These are phyloP conservation scores for Cylloceria caligata DNA, from an alignment of 2,888 invertebrate genomes.

Conservation along the genomic window DNA sequence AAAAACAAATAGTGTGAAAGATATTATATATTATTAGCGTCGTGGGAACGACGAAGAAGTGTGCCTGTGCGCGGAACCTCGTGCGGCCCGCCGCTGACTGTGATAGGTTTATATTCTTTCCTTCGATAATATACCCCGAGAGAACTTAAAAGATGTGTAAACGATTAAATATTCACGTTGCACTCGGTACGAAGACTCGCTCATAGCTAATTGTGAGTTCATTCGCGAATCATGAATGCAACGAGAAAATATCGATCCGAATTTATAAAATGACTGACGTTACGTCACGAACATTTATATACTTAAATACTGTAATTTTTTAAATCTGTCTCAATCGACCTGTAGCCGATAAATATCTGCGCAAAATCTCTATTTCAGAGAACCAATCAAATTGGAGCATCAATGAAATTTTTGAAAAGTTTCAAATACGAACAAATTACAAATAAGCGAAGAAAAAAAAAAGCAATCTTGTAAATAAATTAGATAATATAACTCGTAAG, in stretches of 20 bases:
- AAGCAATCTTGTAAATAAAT: constrained; percentile 72
- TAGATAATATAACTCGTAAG: constrained; percentile 56
- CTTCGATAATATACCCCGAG: constrained; percentile 66
- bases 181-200: neutral
- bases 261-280: constrained; percentile 44
- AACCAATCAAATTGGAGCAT: constrained; percentile 79
- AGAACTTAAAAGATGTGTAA: constrained; percentile 32
- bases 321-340: constrained; percentile 20
- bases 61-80: constrained; percentile 65
- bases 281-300: constrained; percentile 53
- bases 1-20: constrained; percentile 14
- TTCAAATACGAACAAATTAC: constrained; percentile 66
- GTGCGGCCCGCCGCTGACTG: constrained; percentile 80
- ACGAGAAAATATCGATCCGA: constrained; percentile 19
- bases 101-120: constrained; percentile 81
- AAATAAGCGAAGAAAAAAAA: constrained; percentile 63
- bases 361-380: constrained; percentile 73
- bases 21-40: constrained; percentile 29
- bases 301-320: constrained; percentile 61
- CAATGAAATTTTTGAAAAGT: constrained; percentile 71
- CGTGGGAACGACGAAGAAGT: constrained; percentile 12
- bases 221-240: neutral
- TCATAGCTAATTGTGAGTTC: neutral
- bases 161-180: constrained; percentile 19
- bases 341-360: constrained; percentile 36